Base-by-base conservation (phyloP, 1,140 invertebrate genomes). In the Lanistes nyassanus region DNA sequence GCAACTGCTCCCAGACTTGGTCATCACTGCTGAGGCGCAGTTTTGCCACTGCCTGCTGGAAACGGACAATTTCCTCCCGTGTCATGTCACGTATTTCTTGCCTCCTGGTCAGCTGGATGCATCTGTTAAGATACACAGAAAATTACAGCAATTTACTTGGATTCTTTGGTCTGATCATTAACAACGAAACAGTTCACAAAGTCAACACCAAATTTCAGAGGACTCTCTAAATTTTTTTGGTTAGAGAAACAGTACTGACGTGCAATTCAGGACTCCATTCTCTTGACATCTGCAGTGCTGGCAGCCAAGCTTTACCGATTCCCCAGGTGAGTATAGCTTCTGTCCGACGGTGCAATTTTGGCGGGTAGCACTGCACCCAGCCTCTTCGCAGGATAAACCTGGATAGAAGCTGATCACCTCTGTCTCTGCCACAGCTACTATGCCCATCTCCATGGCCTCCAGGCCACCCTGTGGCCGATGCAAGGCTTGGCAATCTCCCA, bases 1-100 rank as follows among this genome's bases (percentile, higher is more conserved):
- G 77, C 42, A 85, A 81, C 60, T 81, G 79, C 56, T 87, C 84
- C 86, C 86, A 88, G 2, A 80, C 80, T 66, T 82, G 81, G 37
- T 78, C 77, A 29, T 82, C 77, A 16, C 80, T 81, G 31, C 73
- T 56, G 13, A 79, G 76, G 21, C 82, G 75, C 0, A 88, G 78
- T 34, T 82, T 58, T 36, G 81, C 76, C 21, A 88, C 80, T 13
- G 85, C 86, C 29, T 79, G 74, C 70, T 87, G 85, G 74, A 88
- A 85, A 37, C 68, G 76, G 3, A 80, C 74, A n/a, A 87, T 36
- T 68, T 88, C 85, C 31, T 82, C 77, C 29, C 68, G 47, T 1
- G 84, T 83, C 84, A 88, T 82, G 73, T 87, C 85, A 31, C 86
- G 77, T 19, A 88, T 80, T 64, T 88, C 86, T 56, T 84, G 85